Evolutionary conservation across 1,140 invertebrate genomes (phyloP).

Genomic region (Drosophila pandora): DNA sequence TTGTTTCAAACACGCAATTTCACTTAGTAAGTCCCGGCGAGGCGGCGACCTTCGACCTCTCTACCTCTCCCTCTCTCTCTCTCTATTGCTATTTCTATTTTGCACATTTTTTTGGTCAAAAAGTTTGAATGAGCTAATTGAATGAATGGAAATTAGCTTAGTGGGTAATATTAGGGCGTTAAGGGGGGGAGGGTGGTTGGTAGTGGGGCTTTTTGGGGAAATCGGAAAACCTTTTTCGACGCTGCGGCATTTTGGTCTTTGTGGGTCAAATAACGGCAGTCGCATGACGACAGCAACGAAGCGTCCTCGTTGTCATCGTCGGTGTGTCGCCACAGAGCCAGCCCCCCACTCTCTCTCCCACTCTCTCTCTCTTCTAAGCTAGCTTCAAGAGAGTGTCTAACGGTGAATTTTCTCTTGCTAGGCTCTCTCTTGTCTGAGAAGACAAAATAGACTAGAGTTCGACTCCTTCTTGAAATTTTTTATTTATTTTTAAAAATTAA

Average conservation of each 20-base stretch:
- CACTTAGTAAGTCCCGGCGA: not conserved
- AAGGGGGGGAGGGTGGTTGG: not conserved
- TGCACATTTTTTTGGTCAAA: constrained; percentile 20
- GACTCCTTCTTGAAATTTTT: not conserved
- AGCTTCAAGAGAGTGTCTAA: too few relatives aligned
- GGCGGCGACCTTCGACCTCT: constrained; percentile 34
- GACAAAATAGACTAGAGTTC: not conserved
- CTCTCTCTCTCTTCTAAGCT: not conserved
- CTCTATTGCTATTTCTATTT: constrained; percentile 1
- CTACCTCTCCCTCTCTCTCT: not conserved
- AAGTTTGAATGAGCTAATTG: constrained; percentile 48
- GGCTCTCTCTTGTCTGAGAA: not conserved
- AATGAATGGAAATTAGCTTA: constrained; percentile 46
- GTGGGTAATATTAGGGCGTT: not conserved
- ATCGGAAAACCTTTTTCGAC: constrained; percentile 25
- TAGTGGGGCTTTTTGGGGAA: not conserved
- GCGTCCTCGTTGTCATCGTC: constrained; percentile 42
- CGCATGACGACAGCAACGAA: constrained; percentile 22
- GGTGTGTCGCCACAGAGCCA: constrained; percentile 22
- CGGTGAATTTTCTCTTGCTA: not conserved
- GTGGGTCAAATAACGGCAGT: constrained; percentile 67
- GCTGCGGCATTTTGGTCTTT: constrained; percentile 58
- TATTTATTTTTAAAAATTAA: not conserved
- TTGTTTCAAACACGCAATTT: constrained; percentile 24
- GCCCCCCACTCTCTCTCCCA: not conserved